These are phyloP conservation scores for Catalaphyllia jardinei DNA, from an alignment of 64 coral and sea anemone genomes.

Conservation along the genomic window DNA sequence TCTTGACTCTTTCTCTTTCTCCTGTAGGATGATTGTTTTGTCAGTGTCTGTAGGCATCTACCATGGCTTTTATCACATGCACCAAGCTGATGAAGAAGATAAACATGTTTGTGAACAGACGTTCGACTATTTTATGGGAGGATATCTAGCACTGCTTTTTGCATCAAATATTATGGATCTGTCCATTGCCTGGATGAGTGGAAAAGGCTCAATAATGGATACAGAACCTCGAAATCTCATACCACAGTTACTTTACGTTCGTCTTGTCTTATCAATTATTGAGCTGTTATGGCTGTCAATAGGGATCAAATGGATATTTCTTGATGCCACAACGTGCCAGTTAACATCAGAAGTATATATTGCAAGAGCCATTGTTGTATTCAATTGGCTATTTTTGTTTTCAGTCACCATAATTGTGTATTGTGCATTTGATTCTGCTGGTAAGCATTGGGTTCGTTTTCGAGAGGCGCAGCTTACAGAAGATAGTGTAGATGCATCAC, in stretches of 20 bases:
- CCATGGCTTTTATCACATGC: conserved; percentile 74
- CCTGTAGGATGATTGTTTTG: conserved; percentile 83
- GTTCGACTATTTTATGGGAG: conserved; percentile 94
- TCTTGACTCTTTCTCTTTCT: neutral
- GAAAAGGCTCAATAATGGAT: conserved; percentile 90
- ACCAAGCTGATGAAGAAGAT: conserved; percentile 20
- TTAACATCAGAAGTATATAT: conserved; percentile 72
- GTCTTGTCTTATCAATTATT: conserved; percentile 78
- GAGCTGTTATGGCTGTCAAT: conserved; percentile 92
- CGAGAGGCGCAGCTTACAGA: conserved; percentile 60
- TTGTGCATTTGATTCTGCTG: conserved; percentile 97
- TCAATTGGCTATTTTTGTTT: conserved; percentile 97
- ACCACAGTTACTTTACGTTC: conserved; percentile 82
- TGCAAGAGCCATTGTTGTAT: conserved; percentile 82
- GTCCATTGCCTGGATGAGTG: conserved; percentile 93
- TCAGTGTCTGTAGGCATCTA: conserved; percentile 67
- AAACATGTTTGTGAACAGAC: conserved; percentile 88
- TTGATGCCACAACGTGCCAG: conserved; percentile 55
- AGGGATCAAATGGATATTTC: conserved; percentile 95
- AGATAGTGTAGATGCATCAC: conserved; percentile 36
- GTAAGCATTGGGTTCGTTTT: conserved; percentile 81
- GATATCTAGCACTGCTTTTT: conserved; percentile 94
- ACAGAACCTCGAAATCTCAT: conserved; percentile 87
- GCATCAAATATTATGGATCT: conserved; percentile 96
- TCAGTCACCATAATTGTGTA: conserved; percentile 68